phyloP scores from a whole-genome alignment of 2,888 invertebrate species.

The Agriopis leucophaearia region DNA sequence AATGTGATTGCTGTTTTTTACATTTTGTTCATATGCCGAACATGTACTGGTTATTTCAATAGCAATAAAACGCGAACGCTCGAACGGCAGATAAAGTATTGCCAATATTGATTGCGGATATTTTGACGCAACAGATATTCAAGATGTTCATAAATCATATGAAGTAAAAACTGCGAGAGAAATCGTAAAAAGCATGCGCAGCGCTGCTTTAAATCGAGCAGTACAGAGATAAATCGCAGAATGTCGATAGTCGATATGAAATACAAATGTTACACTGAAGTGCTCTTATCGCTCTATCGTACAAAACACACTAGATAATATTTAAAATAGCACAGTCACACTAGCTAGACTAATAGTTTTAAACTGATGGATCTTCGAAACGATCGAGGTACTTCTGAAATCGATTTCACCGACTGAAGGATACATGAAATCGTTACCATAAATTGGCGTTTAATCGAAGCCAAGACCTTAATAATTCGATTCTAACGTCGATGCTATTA shows the following conservation, averaged over 20 bases:
- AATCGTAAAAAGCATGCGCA: constrained; percentile 41
- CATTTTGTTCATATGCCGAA: constrained; percentile 4
- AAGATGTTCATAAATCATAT: constrained; percentile 58
- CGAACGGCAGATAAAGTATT: constrained; percentile 43
- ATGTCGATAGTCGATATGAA: constrained; percentile 14
- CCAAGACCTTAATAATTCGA: constrained; percentile 33
- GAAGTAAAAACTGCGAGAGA: constrained; percentile 46
- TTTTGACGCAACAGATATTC: constrained; percentile 58
- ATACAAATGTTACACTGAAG: constrained; percentile 8
- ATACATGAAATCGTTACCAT: constrained; percentile 35
- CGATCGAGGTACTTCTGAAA: constrained; percentile 17
- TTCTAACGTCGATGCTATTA: constrained; percentile 23
- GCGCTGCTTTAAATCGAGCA: constrained; percentile 30
- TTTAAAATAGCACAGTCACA: constrained; percentile 17
- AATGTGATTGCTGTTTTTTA: background rate
- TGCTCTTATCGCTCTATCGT: constrained; percentile 14
- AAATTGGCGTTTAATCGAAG: constrained; percentile 35
- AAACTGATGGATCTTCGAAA: constrained; percentile 25
- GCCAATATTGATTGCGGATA: constrained; percentile 54
- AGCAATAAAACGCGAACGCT: constrained; percentile 49
- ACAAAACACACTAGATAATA: constrained; percentile 17
- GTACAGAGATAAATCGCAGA: constrained; percentile 17
- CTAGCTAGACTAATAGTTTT: constrained; percentile 22
- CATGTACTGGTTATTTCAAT: constrained; percentile 31
- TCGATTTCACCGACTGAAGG: constrained; percentile 37